phyloP scores from a whole-genome alignment of 2,888 invertebrate species.

The Pimpla rufipes region DNA sequence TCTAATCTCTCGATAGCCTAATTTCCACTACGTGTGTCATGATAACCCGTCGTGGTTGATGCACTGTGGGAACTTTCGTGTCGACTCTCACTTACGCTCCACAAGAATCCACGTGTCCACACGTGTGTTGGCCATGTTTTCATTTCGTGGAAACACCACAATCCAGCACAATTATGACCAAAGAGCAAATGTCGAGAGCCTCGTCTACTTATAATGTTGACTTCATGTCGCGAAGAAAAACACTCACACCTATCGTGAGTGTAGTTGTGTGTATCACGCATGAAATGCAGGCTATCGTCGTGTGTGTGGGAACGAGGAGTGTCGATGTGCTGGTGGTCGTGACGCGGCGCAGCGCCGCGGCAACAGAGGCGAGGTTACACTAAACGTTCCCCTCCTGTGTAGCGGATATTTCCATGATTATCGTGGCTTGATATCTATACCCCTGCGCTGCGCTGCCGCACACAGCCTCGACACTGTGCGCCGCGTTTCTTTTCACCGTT shows the following conservation, averaged over 20 bases:
- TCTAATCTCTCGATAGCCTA: conserved; percentile 60
- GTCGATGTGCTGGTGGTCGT: conserved; percentile 41
- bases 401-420: conserved; percentile 78
- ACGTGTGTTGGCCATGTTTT: neutral
- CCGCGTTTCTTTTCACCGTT: conserved; percentile 44
- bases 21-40: conserved; percentile 48
- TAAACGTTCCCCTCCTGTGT: conserved; percentile 68
- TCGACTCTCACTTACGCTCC: neutral
- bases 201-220: neutral
- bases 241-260: neutral
- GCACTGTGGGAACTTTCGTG: conserved; percentile 41
- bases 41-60: conserved; percentile 31
- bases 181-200: neutral
- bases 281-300: too few species aligned
- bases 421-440: conserved; percentile 75
- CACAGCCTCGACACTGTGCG: conserved; percentile 56
- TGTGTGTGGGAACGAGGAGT: neutral
- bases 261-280: too few species aligned
- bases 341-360: conserved; percentile 7
- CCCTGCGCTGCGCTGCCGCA: conserved; percentile 43
- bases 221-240: conserved; percentile 30
- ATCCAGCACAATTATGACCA: neutral
- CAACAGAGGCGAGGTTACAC: conserved; percentile 48
- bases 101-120: neutral
- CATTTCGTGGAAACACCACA: neutral